Evolutionary conservation across 2,888 invertebrate species (phyloP).

Genomic region (Plutella xylostella): DNA sequence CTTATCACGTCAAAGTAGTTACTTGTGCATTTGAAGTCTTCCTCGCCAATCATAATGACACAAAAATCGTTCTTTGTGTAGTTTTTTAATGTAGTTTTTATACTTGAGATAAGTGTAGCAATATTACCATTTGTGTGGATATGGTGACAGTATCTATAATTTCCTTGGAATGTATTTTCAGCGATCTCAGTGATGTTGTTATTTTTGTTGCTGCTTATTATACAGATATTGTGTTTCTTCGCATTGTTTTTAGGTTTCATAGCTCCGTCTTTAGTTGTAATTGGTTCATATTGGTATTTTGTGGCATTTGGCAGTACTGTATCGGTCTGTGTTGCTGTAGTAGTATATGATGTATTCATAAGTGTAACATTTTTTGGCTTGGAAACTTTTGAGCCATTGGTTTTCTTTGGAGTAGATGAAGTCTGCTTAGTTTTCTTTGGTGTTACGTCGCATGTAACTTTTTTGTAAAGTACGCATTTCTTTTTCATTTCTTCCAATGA

Average conservation of each 20-base stretch:
- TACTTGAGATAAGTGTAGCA: no score
- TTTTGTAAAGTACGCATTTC: no score
- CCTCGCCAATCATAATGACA: no score
- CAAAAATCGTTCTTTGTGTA: background rate
- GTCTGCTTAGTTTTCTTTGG: background rate
- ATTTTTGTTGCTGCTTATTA: background rate
- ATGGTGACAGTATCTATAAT: background rate
- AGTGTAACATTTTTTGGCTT: background rate
- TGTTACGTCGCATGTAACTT: no score
- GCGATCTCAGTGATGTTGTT: background rate
- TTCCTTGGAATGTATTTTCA: background rate
- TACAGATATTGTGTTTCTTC: no score
- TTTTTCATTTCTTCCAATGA: no score
- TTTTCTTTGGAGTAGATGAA: background rate
- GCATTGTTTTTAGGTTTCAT: background rate
- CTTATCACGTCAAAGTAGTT: background rate
- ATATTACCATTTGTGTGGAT: background rate
- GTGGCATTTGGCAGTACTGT: background rate
- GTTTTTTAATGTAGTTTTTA: background rate
- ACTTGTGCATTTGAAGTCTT: background rate
- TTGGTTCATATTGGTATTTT: background rate
- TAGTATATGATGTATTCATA: background rate
- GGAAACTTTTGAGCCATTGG: background rate
- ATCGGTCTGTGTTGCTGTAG: background rate
- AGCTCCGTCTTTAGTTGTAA: no score